These are phyloP conservation scores for Aphelocoma coerulescens DNA, from an alignment of 2,113 vertebrate genomes.

Conservation along the genomic window DNA sequence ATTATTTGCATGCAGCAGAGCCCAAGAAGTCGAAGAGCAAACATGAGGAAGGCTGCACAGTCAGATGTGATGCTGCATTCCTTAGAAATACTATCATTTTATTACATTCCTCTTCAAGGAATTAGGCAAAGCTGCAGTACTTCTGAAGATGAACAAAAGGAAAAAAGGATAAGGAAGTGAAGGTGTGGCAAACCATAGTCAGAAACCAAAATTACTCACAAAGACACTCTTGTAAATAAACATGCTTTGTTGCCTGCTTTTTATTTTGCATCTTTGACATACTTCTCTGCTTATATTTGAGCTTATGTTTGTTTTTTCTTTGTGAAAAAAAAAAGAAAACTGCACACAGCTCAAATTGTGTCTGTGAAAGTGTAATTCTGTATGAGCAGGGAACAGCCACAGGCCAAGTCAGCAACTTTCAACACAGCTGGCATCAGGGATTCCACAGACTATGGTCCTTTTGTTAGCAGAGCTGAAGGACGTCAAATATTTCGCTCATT, in stretches of 20 bases:
- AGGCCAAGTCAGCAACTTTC: constrained; percentile 27
- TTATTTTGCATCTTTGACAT: background rate
- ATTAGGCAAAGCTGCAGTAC: background rate
- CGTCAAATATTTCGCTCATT: constrained; percentile 11
- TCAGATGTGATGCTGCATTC: background rate
- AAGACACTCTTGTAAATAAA: background rate
- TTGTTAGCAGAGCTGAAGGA: constrained; percentile 18
- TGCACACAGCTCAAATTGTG: background rate
- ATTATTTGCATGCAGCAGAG: background rate
- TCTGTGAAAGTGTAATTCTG: background rate
- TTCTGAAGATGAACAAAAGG: background rate
- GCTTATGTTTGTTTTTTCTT: background rate
- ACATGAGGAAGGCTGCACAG: background rate
- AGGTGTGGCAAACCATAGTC: background rate
- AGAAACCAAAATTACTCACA: background rate
- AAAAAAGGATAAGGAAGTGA: background rate
- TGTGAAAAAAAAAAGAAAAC: background rate
- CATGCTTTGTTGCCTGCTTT: background rate
- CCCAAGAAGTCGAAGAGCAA: background rate
- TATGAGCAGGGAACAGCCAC: background rate
- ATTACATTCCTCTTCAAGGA: background rate
- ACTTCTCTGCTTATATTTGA: background rate
- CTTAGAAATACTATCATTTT: background rate
- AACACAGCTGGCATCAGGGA: background rate
- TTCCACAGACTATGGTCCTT: constrained; percentile 1